Evolutionary conservation across 2,888 invertebrate genomes (phyloP), one percentile per base, ranked within the genome.

Genomic region (Melitaea athalia): DNA sequence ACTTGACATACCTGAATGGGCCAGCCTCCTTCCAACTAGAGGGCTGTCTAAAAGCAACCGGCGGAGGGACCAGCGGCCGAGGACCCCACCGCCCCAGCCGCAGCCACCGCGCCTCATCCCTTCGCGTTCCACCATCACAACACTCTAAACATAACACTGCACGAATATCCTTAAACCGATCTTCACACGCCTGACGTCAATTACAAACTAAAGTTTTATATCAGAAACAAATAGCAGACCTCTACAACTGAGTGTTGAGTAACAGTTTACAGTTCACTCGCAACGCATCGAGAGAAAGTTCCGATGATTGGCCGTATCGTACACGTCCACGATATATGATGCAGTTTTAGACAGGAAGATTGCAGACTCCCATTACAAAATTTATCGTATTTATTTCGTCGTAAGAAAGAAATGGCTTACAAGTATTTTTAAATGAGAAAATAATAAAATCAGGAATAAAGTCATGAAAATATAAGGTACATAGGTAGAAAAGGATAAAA

Each of bases 1-100:
- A 24, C 3, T n/a, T 59, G 24, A 24, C 60, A 24, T 85, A 91
- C 92, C 92, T 89, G 93, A 87, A 72, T 92, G 91, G 50, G 93
- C 92, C 38, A 95, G 93, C 77, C 95, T 93, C 63, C 95, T 92
- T 49, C 95, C 95, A 67, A 95, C 93, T 24, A 96, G 91, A 4
- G 96, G 96, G 83, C 95, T 95, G 76, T 95, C 95, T 69, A 96
- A 95, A 68, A 96, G 93, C 72, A 96, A 88, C 72, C 95, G 93
- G 59, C 96, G 93, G 52, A 96, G 85, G 24, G 96, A 96, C 93
- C 95, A 95, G 77, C 95, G 90, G 72, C 92, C 90, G 63, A 92
- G 83, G 74, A 91, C 82, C 68, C 92, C 92, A 71, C 91, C 89
- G 74, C 92, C 90, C 87, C 92, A 91, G 79, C 90, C 85, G 74